Evolutionary conservation across 2,113 vertebrate species (phyloP).

Genomic region (Charina bottae): DNA sequence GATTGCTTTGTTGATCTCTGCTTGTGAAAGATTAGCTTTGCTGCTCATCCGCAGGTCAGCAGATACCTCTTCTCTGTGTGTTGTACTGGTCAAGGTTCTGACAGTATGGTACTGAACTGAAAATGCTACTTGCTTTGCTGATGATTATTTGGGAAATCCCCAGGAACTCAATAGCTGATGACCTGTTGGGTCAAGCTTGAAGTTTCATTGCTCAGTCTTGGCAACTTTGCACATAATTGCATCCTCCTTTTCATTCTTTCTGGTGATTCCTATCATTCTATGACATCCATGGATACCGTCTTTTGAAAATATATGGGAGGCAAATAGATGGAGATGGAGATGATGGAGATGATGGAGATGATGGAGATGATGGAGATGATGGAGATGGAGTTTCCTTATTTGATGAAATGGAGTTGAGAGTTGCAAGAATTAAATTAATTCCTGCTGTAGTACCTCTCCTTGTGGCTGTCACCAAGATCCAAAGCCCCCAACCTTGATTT

Average conservation of each 20-base stretch:
- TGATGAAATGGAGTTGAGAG: background rate
- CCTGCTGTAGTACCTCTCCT: too few species aligned
- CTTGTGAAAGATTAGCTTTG: conserved; percentile 59
- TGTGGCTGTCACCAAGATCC: too few species aligned
- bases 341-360: too few species aligned
- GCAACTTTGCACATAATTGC: background rate
- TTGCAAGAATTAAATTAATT: background rate
- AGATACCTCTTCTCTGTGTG: conserved; percentile 48
- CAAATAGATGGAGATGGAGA: background rate
- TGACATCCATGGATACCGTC: background rate
- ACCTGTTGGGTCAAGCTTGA: conserved; percentile 11
- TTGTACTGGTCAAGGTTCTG: conserved; percentile 47
- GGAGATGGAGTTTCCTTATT: background rate
- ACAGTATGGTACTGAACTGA: conserved; percentile 57
- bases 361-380: too few species aligned
- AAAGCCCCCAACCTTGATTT: too few species aligned
- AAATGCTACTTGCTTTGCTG: conserved; percentile 58
- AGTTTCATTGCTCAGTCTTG: background rate
- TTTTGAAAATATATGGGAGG: background rate
- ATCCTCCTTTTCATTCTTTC: conserved; percentile 39
- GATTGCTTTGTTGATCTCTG: conserved; percentile 61
- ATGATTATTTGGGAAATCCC: conserved; percentile 30
- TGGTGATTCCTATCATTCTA: background rate
- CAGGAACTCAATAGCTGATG: conserved; percentile 33
- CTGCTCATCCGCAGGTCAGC: conserved; percentile 53